A percentile compares a stretch with the other conserved stretches of the same genome.
Evolutionary conservation across 2,888 invertebrate genomes (phyloP).

Genomic region (Euclidia mi): DNA sequence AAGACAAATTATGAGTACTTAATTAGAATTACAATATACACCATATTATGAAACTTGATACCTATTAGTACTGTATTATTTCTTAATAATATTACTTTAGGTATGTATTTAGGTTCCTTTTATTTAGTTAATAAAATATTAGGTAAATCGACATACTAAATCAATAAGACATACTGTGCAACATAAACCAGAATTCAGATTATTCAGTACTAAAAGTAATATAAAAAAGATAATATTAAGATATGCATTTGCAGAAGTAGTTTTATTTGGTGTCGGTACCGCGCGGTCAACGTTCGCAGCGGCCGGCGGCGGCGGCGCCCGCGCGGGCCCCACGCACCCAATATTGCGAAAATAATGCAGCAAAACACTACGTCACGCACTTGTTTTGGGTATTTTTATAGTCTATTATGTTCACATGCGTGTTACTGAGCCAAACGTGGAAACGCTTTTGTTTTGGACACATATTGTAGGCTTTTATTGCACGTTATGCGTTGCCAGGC

Average conservation of each 20-base stretch:
- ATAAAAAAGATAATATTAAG: constrained; percentile 21
- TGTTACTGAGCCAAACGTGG: constrained; percentile 44
- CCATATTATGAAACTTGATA: no score
- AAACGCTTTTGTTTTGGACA: constrained; percentile 47
- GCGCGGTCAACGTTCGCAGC: constrained; percentile 81
- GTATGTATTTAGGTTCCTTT: no score
- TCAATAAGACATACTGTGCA: constrained; percentile 15
- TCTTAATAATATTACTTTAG: no score
- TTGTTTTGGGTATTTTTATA: constrained; percentile 62
- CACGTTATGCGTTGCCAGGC: constrained; percentile 36
- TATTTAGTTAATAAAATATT: no score
- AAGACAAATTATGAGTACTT: no score
- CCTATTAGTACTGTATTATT: no score
- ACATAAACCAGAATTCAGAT: constrained; percentile 16
- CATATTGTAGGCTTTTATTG: constrained; percentile 38
- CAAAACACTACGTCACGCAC: constrained; percentile 59
- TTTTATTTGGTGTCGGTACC: constrained; percentile 57
- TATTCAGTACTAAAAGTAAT: constrained; percentile 13
- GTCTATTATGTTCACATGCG: constrained; percentile 47
- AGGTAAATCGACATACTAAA: constrained; percentile 10
- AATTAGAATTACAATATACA: no score
- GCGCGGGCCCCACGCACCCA: constrained; percentile 74
- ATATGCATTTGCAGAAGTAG: constrained; percentile 29
- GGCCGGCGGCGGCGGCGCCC: constrained; percentile 60
- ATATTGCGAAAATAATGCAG: constrained; percentile 81